Evolutionary conservation across 2,888 invertebrate species (phyloP).

Genomic region (Chrysolina oricalcia): DNA sequence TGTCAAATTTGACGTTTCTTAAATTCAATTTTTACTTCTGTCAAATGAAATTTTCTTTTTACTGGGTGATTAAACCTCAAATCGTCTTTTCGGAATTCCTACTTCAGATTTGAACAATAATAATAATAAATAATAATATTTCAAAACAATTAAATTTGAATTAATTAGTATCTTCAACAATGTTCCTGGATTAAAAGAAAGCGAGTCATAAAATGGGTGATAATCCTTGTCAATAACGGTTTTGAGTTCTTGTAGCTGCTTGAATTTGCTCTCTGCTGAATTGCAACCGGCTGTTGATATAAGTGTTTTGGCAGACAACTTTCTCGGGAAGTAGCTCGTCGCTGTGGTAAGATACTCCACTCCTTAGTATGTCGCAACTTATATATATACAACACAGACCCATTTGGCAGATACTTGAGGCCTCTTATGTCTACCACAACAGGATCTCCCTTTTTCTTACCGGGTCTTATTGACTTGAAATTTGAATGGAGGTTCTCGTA

Average conservation of each 20-base stretch:
- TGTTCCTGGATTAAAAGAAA: neutral
- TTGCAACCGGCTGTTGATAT: slow-evolving; percentile 14
- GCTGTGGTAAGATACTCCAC: slow-evolving; percentile 12
- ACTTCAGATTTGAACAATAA: too few species aligned
- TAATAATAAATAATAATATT: too few species aligned
- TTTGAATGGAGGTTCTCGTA: neutral
- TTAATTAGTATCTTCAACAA: too few species aligned
- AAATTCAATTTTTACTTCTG: too few species aligned
- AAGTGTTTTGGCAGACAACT: slow-evolving; percentile 3
- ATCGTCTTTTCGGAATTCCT: too few species aligned
- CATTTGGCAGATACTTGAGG: neutral
- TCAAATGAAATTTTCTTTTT: too few species aligned
- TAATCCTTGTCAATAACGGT: slow-evolving; percentile 14
- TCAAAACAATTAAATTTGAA: too few species aligned
- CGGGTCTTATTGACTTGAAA: slow-evolving; percentile 4
- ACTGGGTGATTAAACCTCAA: too few species aligned
- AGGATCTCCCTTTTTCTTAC: neutral
- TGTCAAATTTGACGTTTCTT: too few species aligned
- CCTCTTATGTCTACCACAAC: neutral
- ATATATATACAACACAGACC: slow-evolving; percentile 1
- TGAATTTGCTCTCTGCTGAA: slow-evolving; percentile 14
- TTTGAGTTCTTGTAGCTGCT: slow-evolving; percentile 26
- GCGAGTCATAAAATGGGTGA: slow-evolving; percentile 13
- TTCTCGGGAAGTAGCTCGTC: slow-evolving; percentile 1
- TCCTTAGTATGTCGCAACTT: slow-evolving; percentile 6